These are phyloP conservation scores for Micoletzkya japonica DNA, from an alignment of 2,888 invertebrate genomes.

Conservation along the genomic window DNA sequence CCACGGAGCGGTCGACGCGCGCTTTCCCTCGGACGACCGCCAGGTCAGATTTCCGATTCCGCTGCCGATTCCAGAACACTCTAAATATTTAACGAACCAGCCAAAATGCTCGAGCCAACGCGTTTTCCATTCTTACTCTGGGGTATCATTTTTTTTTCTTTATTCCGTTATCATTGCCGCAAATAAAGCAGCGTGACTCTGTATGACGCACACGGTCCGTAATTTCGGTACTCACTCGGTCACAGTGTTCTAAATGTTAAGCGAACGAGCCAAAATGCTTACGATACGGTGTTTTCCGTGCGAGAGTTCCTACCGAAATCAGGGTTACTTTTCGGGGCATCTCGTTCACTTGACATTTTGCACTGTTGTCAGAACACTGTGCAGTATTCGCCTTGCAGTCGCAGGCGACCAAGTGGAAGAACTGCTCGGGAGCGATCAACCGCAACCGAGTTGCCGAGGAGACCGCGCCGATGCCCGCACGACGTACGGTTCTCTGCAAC, in stretches of 20 bases:
- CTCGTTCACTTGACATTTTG: neutral
- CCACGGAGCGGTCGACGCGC: conserved; percentile 49
- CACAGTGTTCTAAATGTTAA: no score
- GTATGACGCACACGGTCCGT: neutral
- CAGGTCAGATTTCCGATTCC: neutral
- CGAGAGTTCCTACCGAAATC: no score
- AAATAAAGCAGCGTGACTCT: no score
- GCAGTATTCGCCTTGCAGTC: no score
- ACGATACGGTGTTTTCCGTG: no score
- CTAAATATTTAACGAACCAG: no score
- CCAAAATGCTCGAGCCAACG: no score
- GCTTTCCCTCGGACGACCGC: conserved; percentile 47
- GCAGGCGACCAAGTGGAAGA: conserved; percentile 49
- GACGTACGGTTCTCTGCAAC: neutral
- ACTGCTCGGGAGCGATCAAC: conserved; percentile 49
- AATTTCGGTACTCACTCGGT: neutral
- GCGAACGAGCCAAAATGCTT: no score
- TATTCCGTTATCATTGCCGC: no score
- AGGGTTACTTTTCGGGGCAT: neutral
- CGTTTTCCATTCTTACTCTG: no score
- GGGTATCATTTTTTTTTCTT: no score
- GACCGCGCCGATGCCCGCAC: neutral
- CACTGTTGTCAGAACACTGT: neutral
- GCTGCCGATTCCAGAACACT: no score
- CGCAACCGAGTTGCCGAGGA: conserved; percentile 41